Base-by-base conservation (phyloP, 2,888 invertebrate genomes). In the Timema cristinae region DNA sequence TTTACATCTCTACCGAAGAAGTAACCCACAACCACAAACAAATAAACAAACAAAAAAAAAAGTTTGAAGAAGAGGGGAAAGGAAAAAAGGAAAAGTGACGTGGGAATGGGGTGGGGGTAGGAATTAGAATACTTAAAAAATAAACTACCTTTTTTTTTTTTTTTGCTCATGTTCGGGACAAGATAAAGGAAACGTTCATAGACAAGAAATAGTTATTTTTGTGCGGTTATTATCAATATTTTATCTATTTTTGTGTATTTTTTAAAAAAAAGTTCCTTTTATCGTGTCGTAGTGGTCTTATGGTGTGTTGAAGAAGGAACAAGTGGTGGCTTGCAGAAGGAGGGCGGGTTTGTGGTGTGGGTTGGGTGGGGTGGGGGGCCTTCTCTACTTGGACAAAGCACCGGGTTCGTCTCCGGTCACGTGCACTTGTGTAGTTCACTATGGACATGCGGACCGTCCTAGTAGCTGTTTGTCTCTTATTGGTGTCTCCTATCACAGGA, bases 401-500 rank as follows among this genome's bases (percentile, higher is more conserved):
- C 76, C 78, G 78, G 77, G 77, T 79, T 80, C 79, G 71, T 54
- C 67, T 71, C 71, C 66, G 50, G 71, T 13, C 80, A 80, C 78
- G 63, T 56, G 66, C 67, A 54, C 66, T 51, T n/a, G 68, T 52
- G 59, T 50, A 49, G 32, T 32, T 32, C 2, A 32, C 32, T 32
- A 67, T 67, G 81, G 82, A 82, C 79, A 90, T 91, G 89, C 90
- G 90, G 86, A 88, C 90, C 83, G 88, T 92, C 85, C 88, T 92
- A 85, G 89, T 92, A 86, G 90, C 91, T 85, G 88, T 92, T 83
- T 92, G 91, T 85, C 87, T 93, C 83, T 89, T 92, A 86, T 89
- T 93, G 85, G 90, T 93, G 86, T 92, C 91, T 87, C 93, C 93
- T 86, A 91, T 92, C 86, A 91, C 92, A 83, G 91, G 91, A 84